phyloP scores from a whole-genome alignment of 37 sponge, comb jelly and placozoan species.

The Theonella swinhoei region DNA sequence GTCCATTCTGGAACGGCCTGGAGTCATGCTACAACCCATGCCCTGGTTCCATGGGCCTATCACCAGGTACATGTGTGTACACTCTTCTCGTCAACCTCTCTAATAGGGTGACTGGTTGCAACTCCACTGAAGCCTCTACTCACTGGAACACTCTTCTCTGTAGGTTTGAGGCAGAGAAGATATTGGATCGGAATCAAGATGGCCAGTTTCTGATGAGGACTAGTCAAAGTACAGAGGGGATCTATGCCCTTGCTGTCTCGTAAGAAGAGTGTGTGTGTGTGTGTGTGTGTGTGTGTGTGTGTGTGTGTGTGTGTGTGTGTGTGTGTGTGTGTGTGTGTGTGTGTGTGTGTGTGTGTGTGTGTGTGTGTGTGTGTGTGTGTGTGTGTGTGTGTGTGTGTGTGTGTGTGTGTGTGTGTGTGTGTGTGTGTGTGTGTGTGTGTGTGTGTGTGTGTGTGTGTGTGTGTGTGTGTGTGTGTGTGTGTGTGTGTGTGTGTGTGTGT shows the following conservation, averaged over 20 bases:
- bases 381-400: too few relatives aligned
- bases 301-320: background rate
- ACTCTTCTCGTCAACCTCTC: background rate
- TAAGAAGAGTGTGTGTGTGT: background rate
- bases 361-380: too few relatives aligned
- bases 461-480: too few relatives aligned
- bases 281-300: slow-evolving; percentile 3
- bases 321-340: too few relatives aligned
- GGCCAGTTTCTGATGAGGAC: slow-evolving; percentile 78
- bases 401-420: too few relatives aligned
- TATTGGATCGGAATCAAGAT: slow-evolving; percentile 59
- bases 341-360: too few relatives aligned
- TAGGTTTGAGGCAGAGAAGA: slow-evolving; percentile 69
- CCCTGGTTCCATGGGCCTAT: slow-evolving; percentile 73
- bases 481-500: too few relatives aligned
- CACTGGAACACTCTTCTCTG: background rate
- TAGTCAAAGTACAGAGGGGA: slow-evolving; percentile 55
- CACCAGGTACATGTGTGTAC: slow-evolving; percentile 21
- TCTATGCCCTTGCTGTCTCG: slow-evolving; percentile 70
- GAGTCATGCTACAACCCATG: slow-evolving; percentile 68
- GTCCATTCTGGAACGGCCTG: slow-evolving; percentile 12
- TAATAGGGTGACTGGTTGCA: background rate
- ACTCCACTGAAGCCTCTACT: background rate
- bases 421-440: too few relatives aligned
- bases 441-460: too few relatives aligned